Percentiles rank a stretch among this genome's conserved stretches.
These are phyloP conservation scores for Embidobia sp. DNA, from an alignment of 2,888 invertebrate species.

Conservation along the genomic window DNA sequence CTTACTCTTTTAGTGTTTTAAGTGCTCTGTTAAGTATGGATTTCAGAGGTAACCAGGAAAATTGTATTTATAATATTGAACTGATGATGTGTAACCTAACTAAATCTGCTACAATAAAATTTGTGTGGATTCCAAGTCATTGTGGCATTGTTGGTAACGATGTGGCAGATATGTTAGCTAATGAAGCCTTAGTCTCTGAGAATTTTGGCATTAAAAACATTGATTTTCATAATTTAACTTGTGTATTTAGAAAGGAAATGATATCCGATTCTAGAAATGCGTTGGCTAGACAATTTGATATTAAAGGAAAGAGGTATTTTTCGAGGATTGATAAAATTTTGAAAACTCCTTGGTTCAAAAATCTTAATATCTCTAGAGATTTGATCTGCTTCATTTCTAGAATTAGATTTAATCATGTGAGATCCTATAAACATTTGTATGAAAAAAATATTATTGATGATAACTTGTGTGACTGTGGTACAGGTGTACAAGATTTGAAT, in stretches of 20 bases:
- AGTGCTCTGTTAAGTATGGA: not conserved
- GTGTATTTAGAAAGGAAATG: too few relatives aligned
- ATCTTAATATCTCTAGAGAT: not conserved
- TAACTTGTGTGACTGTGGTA: not conserved
- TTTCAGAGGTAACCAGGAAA: not conserved
- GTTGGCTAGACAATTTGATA: too few relatives aligned
- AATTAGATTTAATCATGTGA: not conserved
- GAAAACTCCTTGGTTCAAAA: not conserved
- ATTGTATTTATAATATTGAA: too few relatives aligned
- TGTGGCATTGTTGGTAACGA: conserved; percentile 1
- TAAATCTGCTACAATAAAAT: not conserved
- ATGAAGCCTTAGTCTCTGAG: not conserved
- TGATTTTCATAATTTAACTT: too few relatives aligned
- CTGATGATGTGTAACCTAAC: too few relatives aligned
- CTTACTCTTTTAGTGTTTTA: not conserved
- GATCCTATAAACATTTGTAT: not conserved
- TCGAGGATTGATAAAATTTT: not conserved
- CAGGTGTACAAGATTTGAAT: not conserved
- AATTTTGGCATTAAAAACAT: too few relatives aligned
- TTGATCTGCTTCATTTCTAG: not conserved
- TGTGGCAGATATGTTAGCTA: not conserved
- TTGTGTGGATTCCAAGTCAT: conserved; percentile 12
- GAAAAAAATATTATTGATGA: not conserved
- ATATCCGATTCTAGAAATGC: too few relatives aligned
- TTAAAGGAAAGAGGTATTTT: not conserved